These are phyloP conservation scores for Eumaeus atala DNA, from an alignment of 1,140 invertebrate genomes.

Conservation along the genomic window DNA sequence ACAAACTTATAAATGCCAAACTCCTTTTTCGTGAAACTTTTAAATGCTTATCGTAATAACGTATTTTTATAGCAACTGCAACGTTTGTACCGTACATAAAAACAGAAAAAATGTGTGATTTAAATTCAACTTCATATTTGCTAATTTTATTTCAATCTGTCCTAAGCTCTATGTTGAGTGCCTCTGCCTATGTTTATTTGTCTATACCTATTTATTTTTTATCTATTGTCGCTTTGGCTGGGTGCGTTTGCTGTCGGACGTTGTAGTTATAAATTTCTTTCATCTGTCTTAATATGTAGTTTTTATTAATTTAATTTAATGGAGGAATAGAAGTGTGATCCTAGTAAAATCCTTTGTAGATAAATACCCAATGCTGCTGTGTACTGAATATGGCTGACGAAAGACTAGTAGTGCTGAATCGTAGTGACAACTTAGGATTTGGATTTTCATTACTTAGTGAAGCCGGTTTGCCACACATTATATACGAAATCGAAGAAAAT, in stretches of 20 bases:
- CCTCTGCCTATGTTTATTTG: no score
- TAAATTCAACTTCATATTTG: no score
- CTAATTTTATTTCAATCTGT: no score
- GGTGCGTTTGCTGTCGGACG: conserved; percentile 61
- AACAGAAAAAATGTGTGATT: no score
- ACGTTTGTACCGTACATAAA: no score
- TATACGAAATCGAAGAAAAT: conserved; percentile 93
- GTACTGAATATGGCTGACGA: conserved; percentile 87
- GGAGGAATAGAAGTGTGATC: conserved; percentile 46
- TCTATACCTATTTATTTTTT: conserved; percentile 8
- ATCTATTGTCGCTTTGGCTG: conserved; percentile 57
- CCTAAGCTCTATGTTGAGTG: no score
- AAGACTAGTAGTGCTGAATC: conserved; percentile 87
- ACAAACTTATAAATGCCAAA: no score
- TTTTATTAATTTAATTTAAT: conserved; percentile 26
- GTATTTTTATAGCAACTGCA: no score
- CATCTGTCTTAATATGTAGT: conserved; percentile 43
- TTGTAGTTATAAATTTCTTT: conserved; percentile 63
- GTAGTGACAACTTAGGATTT: conserved; percentile 88
- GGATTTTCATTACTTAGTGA: conserved; percentile 92
- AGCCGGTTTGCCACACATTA: conserved; percentile 90
- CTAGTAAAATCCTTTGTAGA: conserved; percentile 50
- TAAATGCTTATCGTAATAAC: no score
- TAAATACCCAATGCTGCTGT: conserved; percentile 68
- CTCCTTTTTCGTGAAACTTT: no score